Evolutionary conservation across 2,797 vertebrate genomes (phyloP).

Genomic region (Tamandua tetradactyla): DNA sequence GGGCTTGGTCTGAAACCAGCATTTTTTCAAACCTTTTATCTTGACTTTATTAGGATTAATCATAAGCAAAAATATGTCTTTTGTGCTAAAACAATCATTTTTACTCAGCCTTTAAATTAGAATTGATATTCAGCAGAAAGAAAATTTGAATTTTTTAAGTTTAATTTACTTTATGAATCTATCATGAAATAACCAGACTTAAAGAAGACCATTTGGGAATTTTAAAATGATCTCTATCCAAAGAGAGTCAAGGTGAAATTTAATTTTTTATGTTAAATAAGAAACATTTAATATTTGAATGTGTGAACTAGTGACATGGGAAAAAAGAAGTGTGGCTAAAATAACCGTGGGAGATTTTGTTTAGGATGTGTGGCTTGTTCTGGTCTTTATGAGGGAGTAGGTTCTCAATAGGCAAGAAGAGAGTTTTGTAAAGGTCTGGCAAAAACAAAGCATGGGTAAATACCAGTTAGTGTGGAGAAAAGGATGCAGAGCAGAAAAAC

Average conservation of each 20-base stretch:
- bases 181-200: neutral
- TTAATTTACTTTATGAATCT: neutral
- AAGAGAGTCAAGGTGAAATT: neutral
- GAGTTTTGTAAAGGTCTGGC: neutral
- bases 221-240: neutral
- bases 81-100: neutral
- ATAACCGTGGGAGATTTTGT: neutral
- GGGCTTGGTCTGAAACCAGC: neutral
- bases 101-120: neutral
- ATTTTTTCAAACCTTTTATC: neutral
- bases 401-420: neutral
- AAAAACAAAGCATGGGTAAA: rapidly evolving
- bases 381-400: neutral
- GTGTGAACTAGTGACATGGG: neutral
- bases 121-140: neutral
- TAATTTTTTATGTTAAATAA: neutral
- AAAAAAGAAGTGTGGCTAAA: neutral
- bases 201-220: neutral
- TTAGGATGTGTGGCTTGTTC: no score
- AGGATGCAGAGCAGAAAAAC: no score
- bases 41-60: neutral
- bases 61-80: neutral
- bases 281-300: neutral
- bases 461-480: neutral
- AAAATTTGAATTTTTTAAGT: neutral